A percentile compares a stretch with the other conserved stretches of the same genome.
Evolutionary conservation across 2,797 vertebrate genomes (phyloP).

Genomic region (Catharus ustulatus): DNA sequence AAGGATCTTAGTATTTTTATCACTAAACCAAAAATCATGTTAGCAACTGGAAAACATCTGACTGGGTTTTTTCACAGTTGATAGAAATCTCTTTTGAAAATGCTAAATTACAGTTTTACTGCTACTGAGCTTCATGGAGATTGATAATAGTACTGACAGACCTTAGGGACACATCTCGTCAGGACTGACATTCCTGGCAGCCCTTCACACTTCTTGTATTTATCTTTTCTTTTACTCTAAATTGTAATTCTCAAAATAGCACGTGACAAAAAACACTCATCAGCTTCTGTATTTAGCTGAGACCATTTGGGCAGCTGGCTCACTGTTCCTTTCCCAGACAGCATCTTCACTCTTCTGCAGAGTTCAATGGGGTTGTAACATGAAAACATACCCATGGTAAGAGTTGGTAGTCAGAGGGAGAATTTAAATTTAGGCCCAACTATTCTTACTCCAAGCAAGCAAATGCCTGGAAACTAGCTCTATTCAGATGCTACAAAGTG

Average conservation of each 20-base stretch:
- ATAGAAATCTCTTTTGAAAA: background rate
- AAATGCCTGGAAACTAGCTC: background rate
- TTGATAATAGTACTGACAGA: background rate
- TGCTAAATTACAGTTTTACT: background rate
- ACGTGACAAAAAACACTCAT: background rate
- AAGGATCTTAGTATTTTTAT: background rate
- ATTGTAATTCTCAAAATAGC: background rate
- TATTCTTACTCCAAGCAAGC: background rate
- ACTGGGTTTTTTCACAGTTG: background rate
- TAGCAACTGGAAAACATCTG: background rate
- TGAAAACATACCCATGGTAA: background rate
- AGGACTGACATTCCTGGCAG: background rate
- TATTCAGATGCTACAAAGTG: background rate
- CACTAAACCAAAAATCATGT: background rate
- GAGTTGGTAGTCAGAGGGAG: background rate
- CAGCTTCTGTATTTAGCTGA: background rate
- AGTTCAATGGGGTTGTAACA: background rate
- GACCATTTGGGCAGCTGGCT: background rate
- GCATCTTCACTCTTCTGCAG: background rate
- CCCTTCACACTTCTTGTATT: background rate
- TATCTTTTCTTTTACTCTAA: background rate
- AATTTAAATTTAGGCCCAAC: constrained; percentile 8
- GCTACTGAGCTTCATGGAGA: background rate
- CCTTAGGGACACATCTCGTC: background rate
- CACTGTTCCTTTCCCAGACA: background rate